phyloP scores from a whole-genome alignment of 2,797 vertebrate species.

The Limosa lapponica region DNA sequence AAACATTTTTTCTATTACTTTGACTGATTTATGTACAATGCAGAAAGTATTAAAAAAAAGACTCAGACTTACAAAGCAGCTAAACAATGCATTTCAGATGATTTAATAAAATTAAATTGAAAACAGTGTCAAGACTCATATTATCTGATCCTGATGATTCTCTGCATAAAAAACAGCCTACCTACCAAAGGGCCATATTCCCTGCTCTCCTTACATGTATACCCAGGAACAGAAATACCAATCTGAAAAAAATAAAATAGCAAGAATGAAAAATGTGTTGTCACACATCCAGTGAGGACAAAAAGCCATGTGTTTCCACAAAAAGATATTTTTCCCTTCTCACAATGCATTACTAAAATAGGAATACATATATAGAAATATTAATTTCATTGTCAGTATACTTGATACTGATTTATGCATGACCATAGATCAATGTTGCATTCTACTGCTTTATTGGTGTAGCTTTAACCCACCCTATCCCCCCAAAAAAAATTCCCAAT shows the following conservation, averaged over 20 bases:
- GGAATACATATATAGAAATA: neutral
- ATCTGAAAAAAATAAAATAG: neutral
- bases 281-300: neutral
- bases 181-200: neutral
- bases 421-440: neutral
- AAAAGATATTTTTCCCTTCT: neutral
- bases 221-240: neutral
- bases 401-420: neutral
- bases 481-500: fast-evolving
- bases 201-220: fast-evolving
- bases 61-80: neutral
- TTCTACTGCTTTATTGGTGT: neutral
- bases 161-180: neutral
- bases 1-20: neutral
- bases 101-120: neutral
- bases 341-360: neutral
- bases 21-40: neutral
- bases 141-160: neutral
- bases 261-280: neutral
- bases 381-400: neutral
- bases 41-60: neutral
- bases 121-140: neutral
- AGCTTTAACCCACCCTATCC: neutral
- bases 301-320: neutral
- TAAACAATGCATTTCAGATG: neutral